phyloP scores from a whole-genome alignment of 2,797 vertebrate genomes.

The Rhinogobio ventralis region DNA sequence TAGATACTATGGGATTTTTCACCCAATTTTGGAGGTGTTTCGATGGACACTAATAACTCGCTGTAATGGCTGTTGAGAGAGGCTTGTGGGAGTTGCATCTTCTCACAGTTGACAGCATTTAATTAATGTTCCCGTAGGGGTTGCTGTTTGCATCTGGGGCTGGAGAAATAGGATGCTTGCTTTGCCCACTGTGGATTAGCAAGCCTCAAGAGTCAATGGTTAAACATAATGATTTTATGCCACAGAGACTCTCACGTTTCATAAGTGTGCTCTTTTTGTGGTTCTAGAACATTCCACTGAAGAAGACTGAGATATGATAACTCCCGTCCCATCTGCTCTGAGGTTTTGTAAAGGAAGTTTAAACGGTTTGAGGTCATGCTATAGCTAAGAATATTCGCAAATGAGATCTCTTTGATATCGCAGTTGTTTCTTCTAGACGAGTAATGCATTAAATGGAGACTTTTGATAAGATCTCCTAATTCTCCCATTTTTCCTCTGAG shows the following conservation, averaged over 20 bases:
- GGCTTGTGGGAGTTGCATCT: constrained; percentile 36
- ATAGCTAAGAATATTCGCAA: not conserved
- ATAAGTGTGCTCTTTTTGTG: not conserved
- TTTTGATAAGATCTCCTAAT: not conserved
- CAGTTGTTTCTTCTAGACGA: not conserved
- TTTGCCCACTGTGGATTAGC: not conserved
- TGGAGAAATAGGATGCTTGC: not conserved
- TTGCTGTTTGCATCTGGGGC: constrained; percentile 31
- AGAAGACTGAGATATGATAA: not conserved
- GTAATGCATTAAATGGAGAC: not conserved
- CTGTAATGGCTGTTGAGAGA: not conserved
- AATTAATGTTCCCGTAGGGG: constrained; percentile 43
- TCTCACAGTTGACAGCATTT: constrained; percentile 27
- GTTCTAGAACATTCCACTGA: not conserved
- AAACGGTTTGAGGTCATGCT: not conserved
- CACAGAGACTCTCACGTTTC: not conserved
- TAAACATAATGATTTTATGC: constrained; percentile 10
- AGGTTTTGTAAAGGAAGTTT: not conserved
- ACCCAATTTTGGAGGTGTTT: not conserved
- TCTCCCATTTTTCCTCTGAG: not conserved
- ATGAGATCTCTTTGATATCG: not conserved
- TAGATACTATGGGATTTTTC: not conserved
- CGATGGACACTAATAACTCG: not conserved
- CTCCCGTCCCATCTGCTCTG: not conserved
- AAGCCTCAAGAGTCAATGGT: not conserved